Base-by-base conservation (phyloP, 2,888 invertebrate genomes). In the Drosophila peninsularis region DNA sequence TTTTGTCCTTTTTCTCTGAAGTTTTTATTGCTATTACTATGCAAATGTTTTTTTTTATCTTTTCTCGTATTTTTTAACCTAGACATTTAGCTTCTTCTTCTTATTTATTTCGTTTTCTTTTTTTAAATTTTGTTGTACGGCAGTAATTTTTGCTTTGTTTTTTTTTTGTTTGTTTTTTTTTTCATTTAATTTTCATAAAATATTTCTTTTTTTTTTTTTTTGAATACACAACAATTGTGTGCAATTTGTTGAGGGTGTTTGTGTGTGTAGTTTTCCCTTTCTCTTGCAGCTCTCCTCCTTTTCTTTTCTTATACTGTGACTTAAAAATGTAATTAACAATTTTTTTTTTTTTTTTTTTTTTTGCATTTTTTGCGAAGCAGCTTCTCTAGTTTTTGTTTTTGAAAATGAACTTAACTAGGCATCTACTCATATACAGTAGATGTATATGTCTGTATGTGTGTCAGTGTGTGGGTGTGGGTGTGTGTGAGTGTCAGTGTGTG, bases 291-390 rank as follows among this genome's bases (percentile, higher is more conserved):
- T 24, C 65, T 60, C 60, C 13, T 39, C 27, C 74, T 61, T 65
- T 69, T 63, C 37, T 60, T 63, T 73, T 73, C 55, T 73, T 67
- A 70, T 80, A 68, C 55, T 62, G 74, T 72, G 62, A 80, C 89
- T 90, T 90, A 90, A 89, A 91, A 90, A 90, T 90, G 90, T 91
- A 90, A 91, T 90, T 91, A 90, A 90, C 90, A 90, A 90, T 90
- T 90, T 84, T 73, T 47, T 67, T 52, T 13, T 3, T 5, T 7
- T 6, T 34, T n/a, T n/a, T 70, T 71, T 67, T 47, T 67, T 52
- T 13, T 3, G 27, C 27, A 30, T 34, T 68, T 49, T 55, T 78
- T 77, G 77, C 42, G 69, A 76, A 87, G 88, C 85, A 87, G 67
- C 66, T 83, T 82, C 32, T 77, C 69, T 79, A 71, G 75, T 54